Percentiles rank a stretch among this genome's conserved stretches.
These are phyloP conservation scores for Ectropis crepuscularia DNA, from an alignment of 2,888 invertebrate species.

Conservation along the genomic window DNA sequence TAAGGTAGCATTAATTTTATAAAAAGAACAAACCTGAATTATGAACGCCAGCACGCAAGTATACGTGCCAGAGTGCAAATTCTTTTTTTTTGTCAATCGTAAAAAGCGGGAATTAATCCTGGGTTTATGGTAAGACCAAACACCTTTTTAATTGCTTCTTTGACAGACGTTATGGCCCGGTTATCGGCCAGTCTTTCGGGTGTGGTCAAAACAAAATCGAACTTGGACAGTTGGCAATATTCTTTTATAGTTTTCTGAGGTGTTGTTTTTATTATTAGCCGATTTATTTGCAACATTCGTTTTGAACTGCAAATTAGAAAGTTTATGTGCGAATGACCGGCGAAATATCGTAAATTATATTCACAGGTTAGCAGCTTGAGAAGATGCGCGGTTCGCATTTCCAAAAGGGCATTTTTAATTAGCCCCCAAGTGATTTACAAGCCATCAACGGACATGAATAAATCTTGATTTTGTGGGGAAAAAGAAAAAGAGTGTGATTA, in stretches of 20 bases:
- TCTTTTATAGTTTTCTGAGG: slow-evolving; percentile 76
- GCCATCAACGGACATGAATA: slow-evolving; percentile 67
- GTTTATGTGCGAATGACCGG: slow-evolving; percentile 74
- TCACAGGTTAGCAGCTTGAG: slow-evolving; percentile 67
- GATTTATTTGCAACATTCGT: slow-evolving; percentile 71
- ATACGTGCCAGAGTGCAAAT: slow-evolving; percentile 57
- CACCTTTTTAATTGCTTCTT: slow-evolving; percentile 82
- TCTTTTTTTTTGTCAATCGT: slow-evolving; percentile 57
- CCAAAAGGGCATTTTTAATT: slow-evolving; percentile 76
- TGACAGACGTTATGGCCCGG: slow-evolving; percentile 78
- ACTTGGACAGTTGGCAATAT: slow-evolving; percentile 73
- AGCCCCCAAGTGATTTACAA: slow-evolving; percentile 74
- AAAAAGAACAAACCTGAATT: slow-evolving; percentile 56
- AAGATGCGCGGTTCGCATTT: slow-evolving; percentile 53
- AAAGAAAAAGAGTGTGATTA: slow-evolving; percentile 44
- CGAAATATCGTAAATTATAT: slow-evolving; percentile 79
- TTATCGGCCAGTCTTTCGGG: slow-evolving; percentile 69
- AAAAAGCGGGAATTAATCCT: slow-evolving; percentile 68
- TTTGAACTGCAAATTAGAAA: slow-evolving; percentile 78
- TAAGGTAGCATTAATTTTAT: slow-evolving; percentile 59
- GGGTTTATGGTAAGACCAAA: slow-evolving; percentile 75
- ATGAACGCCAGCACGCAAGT: slow-evolving; percentile 59
- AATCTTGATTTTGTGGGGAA: slow-evolving; percentile 57
- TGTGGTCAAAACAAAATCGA: slow-evolving; percentile 75
- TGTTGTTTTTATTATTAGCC: slow-evolving; percentile 77